Conservation (phyloP, 2,888 invertebrate species). For the Amphipyra berbera region DNA sequence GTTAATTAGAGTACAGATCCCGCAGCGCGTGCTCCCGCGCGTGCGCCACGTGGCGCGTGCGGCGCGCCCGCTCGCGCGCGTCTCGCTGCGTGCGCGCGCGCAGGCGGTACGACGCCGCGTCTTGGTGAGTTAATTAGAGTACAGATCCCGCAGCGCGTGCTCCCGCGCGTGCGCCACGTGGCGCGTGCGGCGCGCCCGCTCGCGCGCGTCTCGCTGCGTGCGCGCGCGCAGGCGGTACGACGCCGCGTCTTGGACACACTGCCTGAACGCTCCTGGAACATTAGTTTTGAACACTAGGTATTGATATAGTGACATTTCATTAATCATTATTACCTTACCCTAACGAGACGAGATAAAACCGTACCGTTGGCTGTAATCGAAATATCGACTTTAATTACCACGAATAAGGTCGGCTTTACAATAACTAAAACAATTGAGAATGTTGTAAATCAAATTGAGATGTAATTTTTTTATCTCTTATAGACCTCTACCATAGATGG, state of each 20-base stretch:
- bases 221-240: slow-evolving; percentile 72
- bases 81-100: slow-evolving; percentile 74
- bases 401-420: no score
- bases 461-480: no score
- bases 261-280: slow-evolving; percentile 72
- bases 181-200: slow-evolving; percentile 71
- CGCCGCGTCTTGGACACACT: slow-evolving; percentile 65
- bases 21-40: slow-evolving; percentile 80
- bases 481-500: no score
- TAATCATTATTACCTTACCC: no score
- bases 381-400: no score
- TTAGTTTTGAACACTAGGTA: not conserved
- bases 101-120: slow-evolving; percentile 68
- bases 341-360: no score
- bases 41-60: slow-evolving; percentile 73
- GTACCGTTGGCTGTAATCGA: no score
- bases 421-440: no score
- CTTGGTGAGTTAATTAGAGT: slow-evolving; percentile 52
- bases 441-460: no score
- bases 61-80: slow-evolving; percentile 74
- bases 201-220: slow-evolving; percentile 72
- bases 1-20: slow-evolving; percentile 67
- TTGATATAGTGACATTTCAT: not conserved
- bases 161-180: slow-evolving; percentile 77
- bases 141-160: slow-evolving; percentile 78